Base-by-base conservation (phyloP, 2,797 vertebrate species). In the Acanthornis magna region DNA sequence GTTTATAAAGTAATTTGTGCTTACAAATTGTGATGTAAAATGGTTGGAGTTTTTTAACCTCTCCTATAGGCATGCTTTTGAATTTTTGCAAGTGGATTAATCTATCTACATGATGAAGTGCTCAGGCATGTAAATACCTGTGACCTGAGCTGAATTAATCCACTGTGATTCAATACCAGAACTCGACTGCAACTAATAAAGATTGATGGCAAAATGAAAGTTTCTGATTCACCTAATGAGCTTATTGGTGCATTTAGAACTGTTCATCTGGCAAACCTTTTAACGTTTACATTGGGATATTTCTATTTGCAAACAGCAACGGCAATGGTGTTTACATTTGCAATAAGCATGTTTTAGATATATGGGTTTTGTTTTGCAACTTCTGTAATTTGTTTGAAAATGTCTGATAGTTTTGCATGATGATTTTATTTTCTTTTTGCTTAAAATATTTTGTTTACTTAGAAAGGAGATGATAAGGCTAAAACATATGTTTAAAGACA, bases 101-200 rank as follows among this genome's bases (percentile, higher is more conserved):
- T 93, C 40, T 85, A 36, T 43, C 65, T 91, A 74, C 50, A 63
- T 81, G 72, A 87, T 3, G 5, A 93, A 88, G 42, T 93, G 48
- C 80, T 94, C 60, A 85, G n/a, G 75, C 53, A 62, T 82, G 27
- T 83, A 93, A 96, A 95, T 91, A 93, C 40, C 21, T 92, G 40
- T 42, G 85, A 94, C 7, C 8, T 89, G 66, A 96, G 70, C 10
- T 66, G 81, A 96, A 95, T 76, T 89, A 9, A 76, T 80, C 36
- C 75, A 9, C 75, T 40, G 54, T 86, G 54, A 92, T 93, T 96
- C 74, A 79, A 87, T 75, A 94, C 55, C 65, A 79, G 55, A 96
- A 91, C 32, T 91, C 38, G 70, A 34, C 47, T 70, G 57, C 82
- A 93, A 75, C 80, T 96, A 96, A 96, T 82, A 90, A 95, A 85